Conservation (phyloP, 2,113 vertebrate genomes). For the Dipodomys spectabilis region DNA sequence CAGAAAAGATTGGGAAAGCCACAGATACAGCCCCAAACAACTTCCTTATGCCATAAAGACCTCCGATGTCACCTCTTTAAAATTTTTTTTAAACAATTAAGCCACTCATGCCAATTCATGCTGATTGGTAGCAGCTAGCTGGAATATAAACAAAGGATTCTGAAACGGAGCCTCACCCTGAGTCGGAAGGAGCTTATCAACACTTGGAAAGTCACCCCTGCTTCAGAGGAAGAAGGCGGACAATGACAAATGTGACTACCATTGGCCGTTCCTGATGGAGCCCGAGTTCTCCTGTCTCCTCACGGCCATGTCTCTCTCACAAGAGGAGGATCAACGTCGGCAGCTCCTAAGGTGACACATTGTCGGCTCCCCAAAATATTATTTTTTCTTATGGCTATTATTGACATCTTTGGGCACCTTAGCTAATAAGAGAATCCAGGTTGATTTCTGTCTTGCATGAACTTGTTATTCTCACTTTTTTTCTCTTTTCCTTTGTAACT, state of each 20-base stretch:
- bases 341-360: background rate
- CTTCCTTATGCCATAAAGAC: slow-evolving; percentile 26
- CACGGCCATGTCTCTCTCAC: background rate
- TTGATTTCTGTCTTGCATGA: background rate
- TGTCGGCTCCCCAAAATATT: background rate
- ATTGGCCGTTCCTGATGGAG: background rate
- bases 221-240: background rate
- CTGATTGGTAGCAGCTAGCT: background rate
- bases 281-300: background rate
- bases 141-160: background rate
- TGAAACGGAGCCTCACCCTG: background rate
- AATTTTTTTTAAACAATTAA: slow-evolving; percentile 27
- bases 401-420: slow-evolving; percentile 1
- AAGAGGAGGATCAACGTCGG: background rate
- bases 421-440: background rate
- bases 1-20: slow-evolving; percentile 13
- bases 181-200: background rate
- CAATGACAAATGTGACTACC: background rate
- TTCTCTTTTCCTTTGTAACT: background rate
- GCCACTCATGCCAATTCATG: background rate
- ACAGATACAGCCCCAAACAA: background rate
- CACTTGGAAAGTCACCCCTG: background rate
- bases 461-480: background rate
- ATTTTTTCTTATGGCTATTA: background rate
- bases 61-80: background rate